Evolutionary conservation across 2,888 invertebrate genomes (phyloP), one percentile per base, ranked within the genome.

Genomic region (Callinectes sapidus): DNA sequence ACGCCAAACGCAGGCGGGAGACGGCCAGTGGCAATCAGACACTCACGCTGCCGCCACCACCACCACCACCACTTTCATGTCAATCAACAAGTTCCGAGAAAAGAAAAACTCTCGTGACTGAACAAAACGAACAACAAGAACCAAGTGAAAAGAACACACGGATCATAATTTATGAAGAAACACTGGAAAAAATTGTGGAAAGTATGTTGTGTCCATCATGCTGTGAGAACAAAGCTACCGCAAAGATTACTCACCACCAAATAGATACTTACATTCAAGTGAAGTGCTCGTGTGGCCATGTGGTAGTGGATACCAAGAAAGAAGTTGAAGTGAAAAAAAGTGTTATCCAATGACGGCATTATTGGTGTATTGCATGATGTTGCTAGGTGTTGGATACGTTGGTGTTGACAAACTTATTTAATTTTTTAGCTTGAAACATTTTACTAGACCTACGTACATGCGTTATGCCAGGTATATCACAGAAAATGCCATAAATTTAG

Each of bases 371-470:
- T 86, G 91, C 23, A 87, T 32, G 61, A 91, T 91, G 87, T 18
- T 61, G 32, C 61, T 91, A 18, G 86, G 91, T 86, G 87, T 87
- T 86, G 91, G 91, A 28, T 87, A 91, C 54, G 42, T 42, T 87
- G 86, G 61, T 86, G 91, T 18, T 28, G 54, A 87, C 61, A 91
- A 91, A 91, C 86, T 91, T 42, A 61, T 91, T 18, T 86, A 54
- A 86, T 91, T 91, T 91, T 87, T 91, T 55, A 61, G 86, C 23
- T 39, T 91, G 61, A 86, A 87, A 86, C 86, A 91, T 91, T 91
- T 86, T 87, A 91, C 39, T 87, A 48, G 28, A 54, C 35, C 23
- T 87, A 91, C 91, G 35, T 91, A 87, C 91, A 85, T 61, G 39
- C n/a, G 35, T 18, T 91, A 91, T 91, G 87, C 87, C 18, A 91